A percentile compares a stretch with the other conserved stretches of the same genome.
These are phyloP conservation scores for Thysanoteuthis rhombus DNA, from an alignment of 2,888 invertebrate genomes.

Conservation along the genomic window DNA sequence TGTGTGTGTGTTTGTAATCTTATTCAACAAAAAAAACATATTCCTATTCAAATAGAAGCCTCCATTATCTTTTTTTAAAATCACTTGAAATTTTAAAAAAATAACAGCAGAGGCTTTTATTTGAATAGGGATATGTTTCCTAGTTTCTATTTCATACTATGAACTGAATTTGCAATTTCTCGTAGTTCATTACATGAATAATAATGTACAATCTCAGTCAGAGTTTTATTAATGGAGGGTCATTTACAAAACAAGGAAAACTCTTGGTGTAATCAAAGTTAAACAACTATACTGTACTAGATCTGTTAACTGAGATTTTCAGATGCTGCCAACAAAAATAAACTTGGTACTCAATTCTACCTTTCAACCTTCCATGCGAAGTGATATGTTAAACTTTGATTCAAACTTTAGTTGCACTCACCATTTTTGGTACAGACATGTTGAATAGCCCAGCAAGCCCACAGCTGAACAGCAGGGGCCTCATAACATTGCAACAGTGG, in stretches of 20 bases:
- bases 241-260: not conserved
- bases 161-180: not conserved
- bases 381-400: too few species aligned
- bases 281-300: too few species aligned
- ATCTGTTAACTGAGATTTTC: too few species aligned
- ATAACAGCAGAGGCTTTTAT: too few species aligned
- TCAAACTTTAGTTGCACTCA: slow-evolving; percentile 40
- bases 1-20: too few species aligned
- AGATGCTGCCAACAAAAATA: too few species aligned
- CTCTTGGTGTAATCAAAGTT: too few species aligned
- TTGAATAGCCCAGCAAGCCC: slow-evolving; percentile 84
- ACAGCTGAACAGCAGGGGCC: slow-evolving; percentile 77
- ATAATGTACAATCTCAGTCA: not conserved
- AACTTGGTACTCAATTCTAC: too few species aligned
- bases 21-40: too few species aligned
- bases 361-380: not conserved
- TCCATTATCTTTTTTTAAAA: too few species aligned
- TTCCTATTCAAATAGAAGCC: too few species aligned
- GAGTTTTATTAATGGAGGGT: not conserved
- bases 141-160: not conserved
- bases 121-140: not conserved
- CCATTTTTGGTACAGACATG: slow-evolving; percentile 77
- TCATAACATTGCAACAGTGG: slow-evolving; percentile 73
- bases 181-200: not conserved
- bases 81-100: too few species aligned